Evolutionary conservation across 2,797 vertebrate genomes (phyloP).

Genomic region (Takifugu ocellatus): DNA sequence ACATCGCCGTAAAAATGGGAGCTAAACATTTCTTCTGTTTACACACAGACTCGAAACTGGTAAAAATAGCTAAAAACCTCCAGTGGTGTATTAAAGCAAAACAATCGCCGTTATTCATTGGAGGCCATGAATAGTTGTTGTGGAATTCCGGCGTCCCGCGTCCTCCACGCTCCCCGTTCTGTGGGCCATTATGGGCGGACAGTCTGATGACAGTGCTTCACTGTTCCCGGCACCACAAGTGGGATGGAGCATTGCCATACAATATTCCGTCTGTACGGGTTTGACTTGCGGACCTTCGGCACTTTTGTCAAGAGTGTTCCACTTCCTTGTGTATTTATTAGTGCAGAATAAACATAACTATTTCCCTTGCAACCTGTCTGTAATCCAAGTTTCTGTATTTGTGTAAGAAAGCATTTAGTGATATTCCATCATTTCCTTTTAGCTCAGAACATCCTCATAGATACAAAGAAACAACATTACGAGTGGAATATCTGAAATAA

Average conservation of each 20-base stretch:
- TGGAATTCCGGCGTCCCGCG: constrained; percentile 67
- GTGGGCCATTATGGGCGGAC: constrained; percentile 59
- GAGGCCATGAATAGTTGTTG: constrained; percentile 67
- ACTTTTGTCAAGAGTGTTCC: constrained; percentile 56
- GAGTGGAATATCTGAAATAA: not conserved
- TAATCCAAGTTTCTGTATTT: not conserved
- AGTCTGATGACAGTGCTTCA: constrained; percentile 64
- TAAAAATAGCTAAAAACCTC: constrained; percentile 67
- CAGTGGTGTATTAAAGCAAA: constrained; percentile 52
- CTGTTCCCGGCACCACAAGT: constrained; percentile 72
- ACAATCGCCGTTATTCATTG: constrained; percentile 70
- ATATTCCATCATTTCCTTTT: constrained; percentile 5
- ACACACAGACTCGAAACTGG: constrained; percentile 9
- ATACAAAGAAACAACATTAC: not conserved
- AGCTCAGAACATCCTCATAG: not conserved
- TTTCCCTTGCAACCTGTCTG: constrained; percentile 3
- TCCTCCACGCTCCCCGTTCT: constrained; percentile 53
- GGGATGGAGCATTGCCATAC: constrained; percentile 70
- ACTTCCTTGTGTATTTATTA: constrained; percentile 67
- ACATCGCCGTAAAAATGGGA: not conserved
- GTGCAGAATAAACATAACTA: constrained; percentile 45
- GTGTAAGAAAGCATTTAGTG: not conserved
- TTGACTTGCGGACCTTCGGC: constrained; percentile 61
- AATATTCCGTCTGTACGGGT: constrained; percentile 73
- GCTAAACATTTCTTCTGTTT: not conserved